Evolutionary conservation across 2,113 vertebrate species (phyloP).

Genomic region (Heteronetta atricapilla): DNA sequence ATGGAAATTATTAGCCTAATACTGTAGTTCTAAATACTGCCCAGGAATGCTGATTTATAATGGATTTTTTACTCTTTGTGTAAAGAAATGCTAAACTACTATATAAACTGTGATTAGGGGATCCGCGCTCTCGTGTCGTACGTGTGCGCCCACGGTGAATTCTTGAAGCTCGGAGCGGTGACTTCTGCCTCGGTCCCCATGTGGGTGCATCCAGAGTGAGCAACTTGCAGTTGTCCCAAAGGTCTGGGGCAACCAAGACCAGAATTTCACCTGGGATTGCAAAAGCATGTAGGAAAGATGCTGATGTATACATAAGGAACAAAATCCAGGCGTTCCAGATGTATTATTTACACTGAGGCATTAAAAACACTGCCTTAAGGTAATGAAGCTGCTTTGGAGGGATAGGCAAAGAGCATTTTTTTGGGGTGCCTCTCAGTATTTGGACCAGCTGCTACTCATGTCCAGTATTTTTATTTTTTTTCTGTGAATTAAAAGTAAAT

Average conservation of each 20-base stretch:
- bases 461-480: not conserved
- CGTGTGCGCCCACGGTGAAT: not conserved
- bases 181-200: not conserved
- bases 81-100: slow-evolving; percentile 24
- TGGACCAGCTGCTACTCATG: not conserved
- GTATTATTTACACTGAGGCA: not conserved
- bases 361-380: not conserved
- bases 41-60: slow-evolving; percentile 39
- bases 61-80: slow-evolving; percentile 13
- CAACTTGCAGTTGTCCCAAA: not conserved
- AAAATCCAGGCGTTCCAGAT: slow-evolving; percentile 25
- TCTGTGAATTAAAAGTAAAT: slow-evolving; percentile 55
- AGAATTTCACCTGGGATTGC: not conserved
- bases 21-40: slow-evolving; percentile 50
- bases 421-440: not conserved
- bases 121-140: not conserved
- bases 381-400: not conserved
- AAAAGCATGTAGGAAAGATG: not conserved
- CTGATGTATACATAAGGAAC: not conserved
- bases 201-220: not conserved
- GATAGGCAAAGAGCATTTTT: not conserved
- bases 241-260: not conserved
- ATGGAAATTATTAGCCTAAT: slow-evolving; percentile 70
- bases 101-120: not conserved
- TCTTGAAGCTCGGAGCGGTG: not conserved